Evolutionary conservation across 2,888 invertebrate species (phyloP), one percentile per base, ranked within the genome.

Genomic region (Harpalus rubripes): DNA sequence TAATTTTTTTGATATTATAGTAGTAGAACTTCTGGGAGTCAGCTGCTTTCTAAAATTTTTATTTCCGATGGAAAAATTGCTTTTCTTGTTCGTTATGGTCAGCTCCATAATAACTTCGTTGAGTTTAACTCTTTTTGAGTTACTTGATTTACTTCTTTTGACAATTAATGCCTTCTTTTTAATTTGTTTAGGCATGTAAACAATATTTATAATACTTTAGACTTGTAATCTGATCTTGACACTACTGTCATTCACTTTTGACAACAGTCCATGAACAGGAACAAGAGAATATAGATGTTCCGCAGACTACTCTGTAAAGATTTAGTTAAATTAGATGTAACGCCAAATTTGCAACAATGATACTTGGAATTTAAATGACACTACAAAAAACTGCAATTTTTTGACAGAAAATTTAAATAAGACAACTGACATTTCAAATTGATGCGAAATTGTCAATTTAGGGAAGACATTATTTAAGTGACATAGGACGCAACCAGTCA

Each of bases 1-100:
- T 44, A 86, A 63, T 8, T 79, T 83, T 16, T 82, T 86, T 6
- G 72, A 15, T 6, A 68, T 26, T 10, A 12, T 39, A 15, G 39
- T 39, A n/a, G 12, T n/a, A 7, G 68, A 68, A 7, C n/a, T 22
- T 18, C 63, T 8, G 2, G 22, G 7, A 26, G 22, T 2, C 7
- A 12, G 8, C 8, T 32, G 32, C n/a, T 68, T 68, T 7, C 7
- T 68, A 12, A 5, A 6, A 68, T 39, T 65, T 39, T 39, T 65
- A 39, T 12, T 32, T 39, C n/a, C 7, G 2, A 26, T 39, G 7
- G 12, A 32, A 39, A 68, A 68, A 26, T 68, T 32, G 8, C n/a
- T n/a, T 39, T 68, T 26, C n/a, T 39, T 32, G n/a, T 26, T 15
- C 4, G 32, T 10, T 15, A 32, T 39, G 1, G 68, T n/a, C 10